Evolutionary conservation across 2,888 invertebrate genomes (phyloP).

Genomic region (Sepioteuthis lessoniana): DNA sequence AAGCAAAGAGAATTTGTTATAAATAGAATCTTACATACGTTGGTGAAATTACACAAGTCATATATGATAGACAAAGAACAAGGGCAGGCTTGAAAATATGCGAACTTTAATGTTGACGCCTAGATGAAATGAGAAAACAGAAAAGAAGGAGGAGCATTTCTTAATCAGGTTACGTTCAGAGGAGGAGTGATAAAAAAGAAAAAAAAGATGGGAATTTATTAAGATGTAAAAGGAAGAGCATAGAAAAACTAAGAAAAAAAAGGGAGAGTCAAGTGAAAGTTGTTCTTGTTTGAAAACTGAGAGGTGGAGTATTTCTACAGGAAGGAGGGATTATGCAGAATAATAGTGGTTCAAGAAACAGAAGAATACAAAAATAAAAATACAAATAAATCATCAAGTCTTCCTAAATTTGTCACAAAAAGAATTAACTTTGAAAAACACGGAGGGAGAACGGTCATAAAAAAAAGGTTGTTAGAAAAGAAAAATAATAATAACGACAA

Average conservation of each 20-base stretch:
- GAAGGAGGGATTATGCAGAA: neutral
- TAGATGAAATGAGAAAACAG: neutral
- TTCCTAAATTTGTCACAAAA: neutral
- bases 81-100: neutral
- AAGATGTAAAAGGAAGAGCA: neutral
- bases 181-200: neutral
- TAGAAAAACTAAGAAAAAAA: neutral
- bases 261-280: neutral
- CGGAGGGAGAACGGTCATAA: neutral
- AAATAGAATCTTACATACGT: neutral
- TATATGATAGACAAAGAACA: neutral
- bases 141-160: neutral
- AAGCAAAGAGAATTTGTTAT: no score
- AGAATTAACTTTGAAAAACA: neutral
- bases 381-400: neutral
- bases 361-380: neutral
- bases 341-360: neutral
- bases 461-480: neutral
- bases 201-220: neutral
- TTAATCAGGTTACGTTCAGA: neutral
- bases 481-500: neutral
- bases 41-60: neutral
- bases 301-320: neutral
- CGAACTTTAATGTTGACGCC: neutral
- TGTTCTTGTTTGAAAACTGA: neutral